Base-by-base conservation (phyloP, 2,113 vertebrate genomes). In the Atractosteus spatula region DNA sequence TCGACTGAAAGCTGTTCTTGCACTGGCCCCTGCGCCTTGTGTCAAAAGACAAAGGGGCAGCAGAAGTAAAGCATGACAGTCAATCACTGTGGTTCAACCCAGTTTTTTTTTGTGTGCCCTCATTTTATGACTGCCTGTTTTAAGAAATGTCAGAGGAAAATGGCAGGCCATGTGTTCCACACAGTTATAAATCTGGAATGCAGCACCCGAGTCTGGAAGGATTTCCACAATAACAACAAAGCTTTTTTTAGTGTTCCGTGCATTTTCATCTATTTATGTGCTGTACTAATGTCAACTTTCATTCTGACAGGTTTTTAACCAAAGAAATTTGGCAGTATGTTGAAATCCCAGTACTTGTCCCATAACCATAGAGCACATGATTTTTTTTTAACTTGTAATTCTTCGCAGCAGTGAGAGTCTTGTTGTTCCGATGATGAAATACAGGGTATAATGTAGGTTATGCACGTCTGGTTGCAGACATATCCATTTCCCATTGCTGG, bases 41-140 rank as follows among this genome's bases (percentile, higher is more conserved):
- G 74, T 73, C 56, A 29, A 12, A 54, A 2, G 62, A 17, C 51
- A 62, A 2, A 8, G 41, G 55, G 67, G 41, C 59, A 4, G 44
- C 41, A 71, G 74, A 73, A 69, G 55, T 66, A 56, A 68, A 66
- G 67, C 4, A 16, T 45, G 74, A 29, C 42, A 42, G 47, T 16
- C 29, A 10, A 81, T 76, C 76, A 76, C 76, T 76, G 74, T 78
- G 79, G 73, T 72, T 74, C 54, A 72, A 44, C 10, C 57, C n/a
- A 74, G 13, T 8, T 55, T 44, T 51, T 62, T 69, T 75, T 45
- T 44, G 43, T 71, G 73, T 70, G 63, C 54, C 69, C 56, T 75
- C 72, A 61, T 12, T 29, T 41, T 66, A 62, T 74, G 29, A 57
- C 66, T 59, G 72, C 45, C 63, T 56, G 29, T 55, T 62, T 16